These are phyloP conservation scores for Archaeoteleia sp. DNA, from an alignment of 2,888 invertebrate genomes.

Conservation along the genomic window DNA sequence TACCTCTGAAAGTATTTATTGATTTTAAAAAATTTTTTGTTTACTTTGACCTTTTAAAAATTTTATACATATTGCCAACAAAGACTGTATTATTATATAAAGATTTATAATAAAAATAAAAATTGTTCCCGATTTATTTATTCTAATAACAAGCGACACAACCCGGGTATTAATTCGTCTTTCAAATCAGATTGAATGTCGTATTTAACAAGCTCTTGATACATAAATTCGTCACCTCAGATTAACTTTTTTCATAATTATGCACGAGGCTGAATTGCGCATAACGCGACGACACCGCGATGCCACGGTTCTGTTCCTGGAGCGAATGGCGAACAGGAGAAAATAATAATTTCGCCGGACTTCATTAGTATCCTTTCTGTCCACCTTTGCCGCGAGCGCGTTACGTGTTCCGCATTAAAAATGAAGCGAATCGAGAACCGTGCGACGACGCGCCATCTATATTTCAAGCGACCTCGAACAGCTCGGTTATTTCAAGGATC, in stretches of 20 bases:
- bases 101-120: too few relatives aligned
- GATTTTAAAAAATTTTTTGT: too few relatives aligned
- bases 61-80: too few relatives aligned
- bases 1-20: too few relatives aligned
- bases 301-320: constrained; percentile 10
- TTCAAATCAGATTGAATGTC: not conserved
- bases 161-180: not conserved
- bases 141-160: not conserved
- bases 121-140: not conserved
- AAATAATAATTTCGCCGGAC: constrained; percentile 29
- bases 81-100: too few relatives aligned
- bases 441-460: constrained; percentile 11
- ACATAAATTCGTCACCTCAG: constrained; percentile 12
- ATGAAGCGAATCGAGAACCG: constrained; percentile 13
- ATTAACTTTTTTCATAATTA: constrained; percentile 21
- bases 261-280: constrained; percentile 8
- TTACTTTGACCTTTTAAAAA: too few relatives aligned
- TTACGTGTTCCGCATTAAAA: constrained; percentile 27
- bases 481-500: not conserved
- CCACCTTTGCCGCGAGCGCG: constrained; percentile 10
- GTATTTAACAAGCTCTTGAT: constrained; percentile 6
- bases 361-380: constrained; percentile 33
- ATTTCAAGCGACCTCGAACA: constrained; percentile 8
- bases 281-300: constrained; percentile 6
- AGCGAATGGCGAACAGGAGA: constrained; percentile 5